Evolutionary conservation across 2,888 invertebrate genomes (phyloP), one percentile per base, ranked within the genome.

Genomic region (Lasioglossum malachurum): DNA sequence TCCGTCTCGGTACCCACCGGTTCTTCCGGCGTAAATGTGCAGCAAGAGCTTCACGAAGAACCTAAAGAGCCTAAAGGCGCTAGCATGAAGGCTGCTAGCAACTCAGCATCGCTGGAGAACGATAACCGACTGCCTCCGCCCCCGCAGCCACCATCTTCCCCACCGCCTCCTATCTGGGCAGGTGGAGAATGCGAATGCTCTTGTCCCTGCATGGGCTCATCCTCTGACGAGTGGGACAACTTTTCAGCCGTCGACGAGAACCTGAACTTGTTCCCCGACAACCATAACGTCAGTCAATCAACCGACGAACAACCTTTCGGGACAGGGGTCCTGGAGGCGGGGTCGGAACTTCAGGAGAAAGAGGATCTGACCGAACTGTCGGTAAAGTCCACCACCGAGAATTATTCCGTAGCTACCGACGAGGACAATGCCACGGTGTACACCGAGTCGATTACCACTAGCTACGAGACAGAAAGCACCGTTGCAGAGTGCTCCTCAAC

Each of bases 1-100:
- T 98, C 98, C 92, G 97, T 98, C 84, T 97, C 97, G 87, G 97
- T 98, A 81, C 98, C 98, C 16, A 97, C 97, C 79, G 96, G 96
- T 91, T 96, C 88, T 57, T 96, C 97, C 82, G 96, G 96, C 83
- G 96, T 97, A 87, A 96, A 96, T 95, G 96, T 97, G 86, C 96
- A 96, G 76, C 96, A 96, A 38, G 95, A 96, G 53, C 76, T 87
- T 16, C 83, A 83, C 71, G 75, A 82, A 76, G 87, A 80, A 4
- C n/a, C 53, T 38, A 75, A 80, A 19, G n/a, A 49, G 44, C 71
- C 75, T 27, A 31, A 72, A 49, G 78, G 82, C 49, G 83, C 84
- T 23, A 78, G 80, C 79, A 81, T 83, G 79, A 44, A 74, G 64
- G 86, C 83, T 74, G 64, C 73, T 5, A 73, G 69, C 41, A 78